Base-by-base conservation (phyloP, 2,113 vertebrate genomes). In the Chlorodrepanis virens region DNA sequence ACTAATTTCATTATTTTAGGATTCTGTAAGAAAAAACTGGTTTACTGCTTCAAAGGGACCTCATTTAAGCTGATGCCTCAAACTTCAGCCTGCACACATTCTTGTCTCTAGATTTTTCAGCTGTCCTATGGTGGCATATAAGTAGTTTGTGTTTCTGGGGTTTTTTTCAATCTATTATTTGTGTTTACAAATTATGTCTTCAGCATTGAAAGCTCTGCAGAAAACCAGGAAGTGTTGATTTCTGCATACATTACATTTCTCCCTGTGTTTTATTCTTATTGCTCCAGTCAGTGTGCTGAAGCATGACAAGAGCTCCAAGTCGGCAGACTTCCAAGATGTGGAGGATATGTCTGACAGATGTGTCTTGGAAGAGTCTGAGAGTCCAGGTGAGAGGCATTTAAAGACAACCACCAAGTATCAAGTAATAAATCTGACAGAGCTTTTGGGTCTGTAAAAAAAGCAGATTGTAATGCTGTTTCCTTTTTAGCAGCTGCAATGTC, bases 351-450 rank as follows among this genome's bases (percentile, higher is more conserved):
- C 97, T 97, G 98, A 98, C 93, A 97, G 98, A 98, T 97, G 97
- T 89, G 97, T 96, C 96, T 91, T 98, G 94, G 98, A 98, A 95
- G 98, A 98, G 92, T 82, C 97, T 82, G 98, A 98, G 95, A 97
- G 94, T 96, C 97, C 98, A 98, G 98, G 98, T 99, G 97, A 98
- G 98, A 98, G 93, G 94, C 95, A 44, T 97, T 98, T 98, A 94
- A 98, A 97, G 97, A 97, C 95, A 96, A 94, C 88, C 96, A 89
- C 94, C 75, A 95, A 97, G 95, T 96, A 95, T 95, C 97, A 94
- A 97, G 97, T 97, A 97, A 98, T 98, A 97, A 98, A 98, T 97
- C 84, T 97, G 96, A 93, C 94, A 87, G 78, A 91, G 97, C 96
- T 97, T 98, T 96, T 95, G 95, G 96, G 91, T 89, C 88, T 83